phyloP scores from a whole-genome alignment of 1,140 invertebrate genomes.

The Mactra quadrangularis region DNA sequence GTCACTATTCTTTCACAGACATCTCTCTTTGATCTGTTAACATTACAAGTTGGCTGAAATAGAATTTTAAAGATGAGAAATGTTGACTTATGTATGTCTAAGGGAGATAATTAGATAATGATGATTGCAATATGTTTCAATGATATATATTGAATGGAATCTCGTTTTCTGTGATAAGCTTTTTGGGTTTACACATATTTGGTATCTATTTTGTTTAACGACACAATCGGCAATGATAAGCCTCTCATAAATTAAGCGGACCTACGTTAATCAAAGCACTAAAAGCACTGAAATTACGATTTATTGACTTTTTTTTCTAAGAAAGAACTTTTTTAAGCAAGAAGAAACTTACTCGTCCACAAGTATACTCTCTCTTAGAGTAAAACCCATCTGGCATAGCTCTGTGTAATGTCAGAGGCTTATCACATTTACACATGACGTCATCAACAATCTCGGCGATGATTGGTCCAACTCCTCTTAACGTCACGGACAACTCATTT shows the following conservation, averaged over 20 bases:
- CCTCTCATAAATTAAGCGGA: background rate
- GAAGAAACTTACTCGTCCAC: conserved; percentile 21
- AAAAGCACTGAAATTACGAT: too few species aligned
- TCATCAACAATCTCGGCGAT: conserved; percentile 25
- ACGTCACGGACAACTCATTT: conserved; percentile 14
- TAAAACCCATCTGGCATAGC: conserved; percentile 21
- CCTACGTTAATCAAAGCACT: too few species aligned
- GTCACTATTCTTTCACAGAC: conserved; percentile 6
- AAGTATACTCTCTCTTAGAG: conserved; percentile 18
- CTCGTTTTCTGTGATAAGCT: background rate
- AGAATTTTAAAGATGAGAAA: conserved; percentile 2
- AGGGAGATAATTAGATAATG: background rate
- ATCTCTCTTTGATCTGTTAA: background rate
- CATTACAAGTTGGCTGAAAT: conserved; percentile 21
- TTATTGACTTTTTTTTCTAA: background rate
- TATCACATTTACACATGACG: conserved; percentile 12
- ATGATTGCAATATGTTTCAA: background rate
- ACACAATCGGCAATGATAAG: background rate
- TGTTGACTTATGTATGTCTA: too few species aligned
- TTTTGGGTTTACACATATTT: background rate
- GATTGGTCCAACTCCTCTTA: conserved; percentile 36
- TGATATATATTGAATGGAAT: background rate
- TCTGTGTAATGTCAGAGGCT: conserved; percentile 5
- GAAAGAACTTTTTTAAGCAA: background rate
- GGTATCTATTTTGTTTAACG: background rate